Evolutionary conservation across 2,113 vertebrate species (phyloP).

Genomic region (Nyctereutes procyonoides): DNA sequence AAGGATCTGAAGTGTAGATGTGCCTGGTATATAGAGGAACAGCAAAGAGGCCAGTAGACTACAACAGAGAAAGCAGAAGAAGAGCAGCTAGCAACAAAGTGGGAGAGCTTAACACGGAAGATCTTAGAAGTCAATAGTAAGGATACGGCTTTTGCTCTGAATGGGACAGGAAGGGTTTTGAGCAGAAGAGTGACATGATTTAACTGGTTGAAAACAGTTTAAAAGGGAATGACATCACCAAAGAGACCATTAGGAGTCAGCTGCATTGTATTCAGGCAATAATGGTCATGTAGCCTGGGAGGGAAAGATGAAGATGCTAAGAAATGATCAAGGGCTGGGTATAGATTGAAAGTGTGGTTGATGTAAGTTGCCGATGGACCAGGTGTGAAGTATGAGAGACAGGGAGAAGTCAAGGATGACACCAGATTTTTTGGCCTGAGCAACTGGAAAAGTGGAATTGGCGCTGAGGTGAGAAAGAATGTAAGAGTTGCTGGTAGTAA

Average conservation of each 20-base stretch:
- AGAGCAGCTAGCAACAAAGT: neutral
- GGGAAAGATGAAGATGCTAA: neutral
- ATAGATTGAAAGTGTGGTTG: neutral
- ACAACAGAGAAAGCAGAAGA: neutral
- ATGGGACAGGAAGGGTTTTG: neutral
- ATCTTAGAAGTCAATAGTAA: neutral
- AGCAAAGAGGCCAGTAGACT: neutral
- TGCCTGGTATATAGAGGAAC: neutral
- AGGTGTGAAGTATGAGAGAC: neutral
- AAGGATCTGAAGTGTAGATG: neutral
- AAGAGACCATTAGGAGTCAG: neutral
- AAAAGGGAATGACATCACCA: neutral
- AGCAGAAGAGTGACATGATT: neutral
- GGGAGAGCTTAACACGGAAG: neutral
- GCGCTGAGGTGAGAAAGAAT: neutral
- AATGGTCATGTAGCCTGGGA: neutral
- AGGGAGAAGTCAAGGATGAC: neutral
- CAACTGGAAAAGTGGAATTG: neutral
- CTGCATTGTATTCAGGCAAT: neutral
- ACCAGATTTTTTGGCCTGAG: neutral
- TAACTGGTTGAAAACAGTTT: constrained; percentile 15
- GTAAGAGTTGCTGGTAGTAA: neutral
- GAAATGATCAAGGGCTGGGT: neutral
- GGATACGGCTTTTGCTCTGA: neutral
- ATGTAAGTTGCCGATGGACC: neutral